Percentiles rank a stretch among this genome's conserved stretches.
phyloP scores from a whole-genome alignment of 2,888 invertebrate species.

The Tortricodes alternella region DNA sequence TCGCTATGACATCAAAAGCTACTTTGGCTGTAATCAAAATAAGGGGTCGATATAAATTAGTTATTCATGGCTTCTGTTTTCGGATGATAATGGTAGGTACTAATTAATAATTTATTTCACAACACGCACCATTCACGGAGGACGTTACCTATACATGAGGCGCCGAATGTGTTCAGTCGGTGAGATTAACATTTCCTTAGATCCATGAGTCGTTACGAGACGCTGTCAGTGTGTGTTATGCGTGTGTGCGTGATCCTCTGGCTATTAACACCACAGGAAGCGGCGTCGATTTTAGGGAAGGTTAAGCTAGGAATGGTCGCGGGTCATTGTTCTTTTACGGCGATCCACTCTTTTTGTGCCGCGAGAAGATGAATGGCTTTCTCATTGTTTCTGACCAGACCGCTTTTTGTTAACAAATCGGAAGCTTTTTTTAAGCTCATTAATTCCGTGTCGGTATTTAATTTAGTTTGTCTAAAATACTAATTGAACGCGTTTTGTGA shows the following conservation, averaged over 20 bases:
- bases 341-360: constrained; percentile 60
- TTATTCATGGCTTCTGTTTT: not conserved
- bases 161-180: constrained; percentile 2
- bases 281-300: constrained; percentile 78
- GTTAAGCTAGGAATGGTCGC: constrained; percentile 69
- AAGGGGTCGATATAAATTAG: not conserved
- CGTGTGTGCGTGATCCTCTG: constrained; percentile 56
- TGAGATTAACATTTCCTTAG: constrained; percentile 8
- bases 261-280: constrained; percentile 72
- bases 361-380: constrained; percentile 62
- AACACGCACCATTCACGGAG: not conserved
- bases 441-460: constrained; percentile 9
- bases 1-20: not conserved
- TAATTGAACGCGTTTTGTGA: not conserved
- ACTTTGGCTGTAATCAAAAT: constrained; percentile 8
- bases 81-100: constrained; percentile 5
- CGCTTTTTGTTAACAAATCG: constrained; percentile 46
- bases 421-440: constrained; percentile 16
- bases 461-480: not conserved
- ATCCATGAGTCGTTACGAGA: constrained; percentile 7
- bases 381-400: constrained; percentile 55
- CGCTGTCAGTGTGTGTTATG: constrained; percentile 33
- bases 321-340: constrained; percentile 77
- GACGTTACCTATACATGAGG: constrained; percentile 1
- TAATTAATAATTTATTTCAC: constrained; percentile 14